Evolutionary conservation across 1,140 invertebrate species (phyloP).

Genomic region (Drosophila seguyi): DNA sequence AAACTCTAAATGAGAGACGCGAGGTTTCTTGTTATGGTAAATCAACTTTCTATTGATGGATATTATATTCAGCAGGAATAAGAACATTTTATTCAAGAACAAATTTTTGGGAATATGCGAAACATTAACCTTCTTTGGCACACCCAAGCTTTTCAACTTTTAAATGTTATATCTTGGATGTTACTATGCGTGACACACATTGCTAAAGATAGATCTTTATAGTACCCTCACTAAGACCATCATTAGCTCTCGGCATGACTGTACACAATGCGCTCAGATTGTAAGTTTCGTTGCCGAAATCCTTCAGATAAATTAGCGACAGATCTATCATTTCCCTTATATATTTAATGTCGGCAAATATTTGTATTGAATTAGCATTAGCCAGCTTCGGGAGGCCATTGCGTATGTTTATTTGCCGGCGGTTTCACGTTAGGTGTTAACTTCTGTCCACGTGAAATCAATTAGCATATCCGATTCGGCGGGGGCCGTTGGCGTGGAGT

Average conservation of each 20-base stretch:
- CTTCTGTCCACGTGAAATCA: conserved; percentile 73
- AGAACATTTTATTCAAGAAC: not conserved
- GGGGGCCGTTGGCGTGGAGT: conserved; percentile 25
- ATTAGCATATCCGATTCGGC: conserved; percentile 58
- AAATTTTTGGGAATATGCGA: not conserved
- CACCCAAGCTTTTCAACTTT: not conserved
- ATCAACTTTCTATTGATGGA: conserved; percentile 10
- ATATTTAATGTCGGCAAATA: conserved; percentile 41
- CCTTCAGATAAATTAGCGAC: conserved; percentile 31
- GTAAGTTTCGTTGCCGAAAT: conserved; percentile 11
- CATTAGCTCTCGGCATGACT: conserved; percentile 33
- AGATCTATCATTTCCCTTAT: conserved; percentile 30
- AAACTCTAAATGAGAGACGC: not conserved
- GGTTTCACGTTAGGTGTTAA: conserved; percentile 52
- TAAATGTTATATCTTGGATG: not conserved
- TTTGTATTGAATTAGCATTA: conserved; percentile 43
- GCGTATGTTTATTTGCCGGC: conserved; percentile 20
- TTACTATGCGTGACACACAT: not conserved
- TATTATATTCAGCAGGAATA: not conserved
- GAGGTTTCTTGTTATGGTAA: not conserved
- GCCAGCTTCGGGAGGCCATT: conserved; percentile 14
- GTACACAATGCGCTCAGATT: conserved; percentile 22
- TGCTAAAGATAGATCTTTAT: conserved; percentile 35
- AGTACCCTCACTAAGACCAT: conserved; percentile 10
- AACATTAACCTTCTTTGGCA: not conserved